phyloP scores from a whole-genome alignment of 23 tunicate genomes.

The Clavelina lepadiformis region DNA sequence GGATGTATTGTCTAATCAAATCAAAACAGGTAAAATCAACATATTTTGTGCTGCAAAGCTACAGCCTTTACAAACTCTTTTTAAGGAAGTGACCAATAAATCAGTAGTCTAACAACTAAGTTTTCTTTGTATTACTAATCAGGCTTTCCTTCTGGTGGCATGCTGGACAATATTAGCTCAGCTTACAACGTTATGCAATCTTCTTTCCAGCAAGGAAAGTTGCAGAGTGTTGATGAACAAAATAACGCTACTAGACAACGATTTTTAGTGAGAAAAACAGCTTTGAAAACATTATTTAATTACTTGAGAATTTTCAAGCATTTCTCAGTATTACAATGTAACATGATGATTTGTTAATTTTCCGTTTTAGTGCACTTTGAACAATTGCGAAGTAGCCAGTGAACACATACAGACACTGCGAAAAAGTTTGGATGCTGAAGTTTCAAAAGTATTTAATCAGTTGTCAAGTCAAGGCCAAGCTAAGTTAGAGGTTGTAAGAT shows the following conservation, averaged over 20 bases:
- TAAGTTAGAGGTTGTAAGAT: constrained; percentile 56
- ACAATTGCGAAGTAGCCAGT: constrained; percentile 81
- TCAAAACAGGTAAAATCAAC: constrained; percentile 66
- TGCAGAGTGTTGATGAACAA: constrained; percentile 89
- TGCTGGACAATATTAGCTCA: constrained; percentile 94
- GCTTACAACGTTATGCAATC: constrained; percentile 91
- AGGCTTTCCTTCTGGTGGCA: constrained; percentile 80
- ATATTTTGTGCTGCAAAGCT: not conserved
- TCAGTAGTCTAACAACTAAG: not conserved
- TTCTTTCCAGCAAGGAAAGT: constrained; percentile 89
- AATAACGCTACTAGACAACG: constrained; percentile 39
- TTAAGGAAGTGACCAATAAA: not conserved
- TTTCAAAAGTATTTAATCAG: constrained; percentile 50
- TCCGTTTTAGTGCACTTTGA: constrained; percentile 48
- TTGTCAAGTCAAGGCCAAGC: constrained; percentile 57
- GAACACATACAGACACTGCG: constrained; percentile 73
- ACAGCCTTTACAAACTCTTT: not conserved
- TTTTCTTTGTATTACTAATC: not conserved
- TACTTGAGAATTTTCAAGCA: too few relatives aligned
- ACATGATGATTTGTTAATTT: too few relatives aligned
- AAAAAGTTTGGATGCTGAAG: constrained; percentile 78
- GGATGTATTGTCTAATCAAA: constrained; percentile 32
- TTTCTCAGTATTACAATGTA: too few relatives aligned
- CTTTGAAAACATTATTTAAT: too few relatives aligned
- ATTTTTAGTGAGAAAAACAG: constrained; percentile 52